Conservation (phyloP, 2,888 invertebrate genomes). For the Dryobotodes eremita region DNA sequence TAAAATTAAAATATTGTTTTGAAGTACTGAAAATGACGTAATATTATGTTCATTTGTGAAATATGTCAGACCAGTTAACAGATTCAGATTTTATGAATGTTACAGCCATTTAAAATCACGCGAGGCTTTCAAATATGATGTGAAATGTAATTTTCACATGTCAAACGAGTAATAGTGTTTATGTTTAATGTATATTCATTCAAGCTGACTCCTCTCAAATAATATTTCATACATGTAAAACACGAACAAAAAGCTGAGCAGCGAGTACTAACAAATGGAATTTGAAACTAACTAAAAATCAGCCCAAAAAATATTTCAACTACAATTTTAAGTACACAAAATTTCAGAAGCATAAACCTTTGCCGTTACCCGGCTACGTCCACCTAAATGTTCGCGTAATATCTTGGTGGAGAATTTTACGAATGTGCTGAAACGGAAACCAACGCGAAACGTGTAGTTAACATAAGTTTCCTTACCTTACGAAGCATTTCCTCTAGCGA, state of each 20-base stretch:
- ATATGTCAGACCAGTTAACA: background rate
- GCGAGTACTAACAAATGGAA: slow-evolving; percentile 1
- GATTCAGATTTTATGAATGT: background rate
- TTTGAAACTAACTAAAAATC: slow-evolving; percentile 19
- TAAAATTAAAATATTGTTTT: background rate
- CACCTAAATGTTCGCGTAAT: slow-evolving; percentile 43
- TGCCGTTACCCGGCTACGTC: slow-evolving; percentile 18
- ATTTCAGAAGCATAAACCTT: slow-evolving; percentile 39
- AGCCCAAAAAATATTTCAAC: background rate
- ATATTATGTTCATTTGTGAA: background rate
- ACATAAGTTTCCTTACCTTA: slow-evolving; percentile 89
- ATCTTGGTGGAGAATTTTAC: slow-evolving; percentile 45
- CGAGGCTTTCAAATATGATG: background rate
- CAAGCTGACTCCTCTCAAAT: slow-evolving; percentile 1
- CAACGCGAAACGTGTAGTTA: slow-evolving; percentile 52
- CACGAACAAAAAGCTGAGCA: slow-evolving; percentile 10
- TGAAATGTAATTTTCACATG: background rate
- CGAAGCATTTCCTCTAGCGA: slow-evolving; percentile 95
- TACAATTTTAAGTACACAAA: slow-evolving; percentile 22
- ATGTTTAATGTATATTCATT: background rate
- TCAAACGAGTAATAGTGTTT: slow-evolving; percentile 11
- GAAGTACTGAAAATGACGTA: background rate
- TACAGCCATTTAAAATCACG: background rate
- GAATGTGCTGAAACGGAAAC: slow-evolving; percentile 54
- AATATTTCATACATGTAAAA: background rate